Evolutionary conservation across 2,113 vertebrate species (phyloP), one percentile per base, ranked within the genome.

Genomic region (Irena cyanogastra): DNA sequence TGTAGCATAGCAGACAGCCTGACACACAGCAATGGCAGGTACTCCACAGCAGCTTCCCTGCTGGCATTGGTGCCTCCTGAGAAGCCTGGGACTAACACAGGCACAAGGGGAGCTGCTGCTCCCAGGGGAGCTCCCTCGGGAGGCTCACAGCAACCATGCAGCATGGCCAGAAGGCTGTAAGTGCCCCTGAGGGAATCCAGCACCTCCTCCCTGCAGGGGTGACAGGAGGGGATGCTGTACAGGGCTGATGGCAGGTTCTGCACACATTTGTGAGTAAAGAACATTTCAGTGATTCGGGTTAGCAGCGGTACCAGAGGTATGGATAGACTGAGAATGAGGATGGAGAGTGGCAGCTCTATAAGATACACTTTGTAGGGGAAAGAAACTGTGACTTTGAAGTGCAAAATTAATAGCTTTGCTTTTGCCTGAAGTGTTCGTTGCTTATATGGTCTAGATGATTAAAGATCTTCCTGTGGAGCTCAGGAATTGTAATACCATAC

Each of bases 341-440:
- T 44, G 41, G 69, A 89, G 18, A 57, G 31, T 8, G 16, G 35
- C n/a, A 89, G 35, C 24, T 81, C 52, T 52, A 4, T 42, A 64
- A 89, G 52, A 71, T 4, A 44, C 15, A 52, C 9, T 78, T 87
- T 44, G 64, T 8, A 17, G 45, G 28, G 20, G 13, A 3, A 3
- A 53, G 6, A 82, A 82, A 3, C 6, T 41, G 21, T 54, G 81
- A 65, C n/a, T 71, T 68, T 26, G 63, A 92, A 92, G 49, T 44
- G 23, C 42, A 90, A 92, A 90, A 76, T 49, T 63, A 89, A 66
- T 56, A 70, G 80, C 52, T 93, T 90, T 83, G 50, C n/a, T 88
- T 89, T 90, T 66, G n/a, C 71, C 83, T 90, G 69, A 86, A 86
- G 50, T 56, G 33, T 83, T 83, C 3, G 0, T 69, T 70, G 35